Percentiles rank a stretch among this genome's conserved stretches.
phyloP scores from a whole-genome alignment of 1,140 invertebrate genomes.

The Whitmania pigra region DNA sequence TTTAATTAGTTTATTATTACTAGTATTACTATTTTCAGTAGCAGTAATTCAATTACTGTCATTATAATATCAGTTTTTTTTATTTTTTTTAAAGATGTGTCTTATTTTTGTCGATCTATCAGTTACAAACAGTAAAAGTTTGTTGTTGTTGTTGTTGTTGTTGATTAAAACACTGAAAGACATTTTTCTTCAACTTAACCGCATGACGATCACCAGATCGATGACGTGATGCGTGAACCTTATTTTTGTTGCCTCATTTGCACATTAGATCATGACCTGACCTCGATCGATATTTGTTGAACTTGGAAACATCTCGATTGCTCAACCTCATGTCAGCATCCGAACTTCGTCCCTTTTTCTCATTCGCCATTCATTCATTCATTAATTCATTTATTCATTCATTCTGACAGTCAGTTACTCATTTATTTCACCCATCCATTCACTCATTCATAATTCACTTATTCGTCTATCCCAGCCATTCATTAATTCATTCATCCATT shows the following conservation, averaged over 20 bases:
- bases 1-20: no score
- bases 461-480: conserved; percentile 1
- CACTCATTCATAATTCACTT: neutral
- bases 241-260: neutral
- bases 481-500: neutral
- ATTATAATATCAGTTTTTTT: no score
- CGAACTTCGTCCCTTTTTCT: neutral
- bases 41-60: no score
- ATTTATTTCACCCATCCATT: neutral
- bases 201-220: neutral
- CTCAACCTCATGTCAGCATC: no score
- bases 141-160: no score
- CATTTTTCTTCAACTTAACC: neutral
- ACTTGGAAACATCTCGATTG: no score
- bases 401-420: neutral
- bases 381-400: conserved; percentile 5
- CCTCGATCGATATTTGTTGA: neutral
- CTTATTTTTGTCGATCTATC: no score
- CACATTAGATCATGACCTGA: neutral
- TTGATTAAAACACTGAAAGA: no score
- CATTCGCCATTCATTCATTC: neutral
- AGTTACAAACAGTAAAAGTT: no score
- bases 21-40: no score
- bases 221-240: neutral
- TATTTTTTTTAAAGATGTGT: no score